These are phyloP conservation scores for Alethe castanea DNA, from an alignment of 2,113 vertebrate species.

Conservation along the genomic window DNA sequence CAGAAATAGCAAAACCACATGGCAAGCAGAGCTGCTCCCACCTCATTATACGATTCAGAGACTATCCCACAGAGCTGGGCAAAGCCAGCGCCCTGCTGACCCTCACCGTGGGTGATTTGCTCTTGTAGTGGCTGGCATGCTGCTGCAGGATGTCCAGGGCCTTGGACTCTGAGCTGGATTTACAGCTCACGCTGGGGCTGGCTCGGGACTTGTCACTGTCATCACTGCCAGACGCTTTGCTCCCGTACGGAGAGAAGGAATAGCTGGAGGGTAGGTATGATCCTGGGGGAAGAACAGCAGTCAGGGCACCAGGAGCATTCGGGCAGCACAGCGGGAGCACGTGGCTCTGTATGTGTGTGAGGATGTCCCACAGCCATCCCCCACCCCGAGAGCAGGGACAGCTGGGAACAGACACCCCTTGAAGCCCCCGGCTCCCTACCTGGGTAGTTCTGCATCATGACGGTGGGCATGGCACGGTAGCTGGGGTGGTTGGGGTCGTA, in stretches of 20 bases:
- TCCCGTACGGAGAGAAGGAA: conserved; percentile 92
- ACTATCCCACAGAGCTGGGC: background rate
- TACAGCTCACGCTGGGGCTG: conserved; percentile 90
- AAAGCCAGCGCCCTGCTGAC: background rate
- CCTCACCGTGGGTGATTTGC: conserved; percentile 97
- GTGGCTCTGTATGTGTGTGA: background rate
- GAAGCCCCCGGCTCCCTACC: conserved; percentile 65
- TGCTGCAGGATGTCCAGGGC: conserved; percentile 97
- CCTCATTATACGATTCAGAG: background rate
- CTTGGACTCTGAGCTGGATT: conserved; percentile 92
- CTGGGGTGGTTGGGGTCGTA: conserved; percentile 96
- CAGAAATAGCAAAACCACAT: background rate
- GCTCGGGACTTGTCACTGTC: conserved; percentile 92
- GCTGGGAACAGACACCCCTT: fast-evolving
- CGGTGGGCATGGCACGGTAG: conserved; percentile 92
- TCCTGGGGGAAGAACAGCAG: conserved; percentile 68
- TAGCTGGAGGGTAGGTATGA: conserved; percentile 95
- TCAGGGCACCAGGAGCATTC: background rate
- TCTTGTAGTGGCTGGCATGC: conserved; percentile 98
- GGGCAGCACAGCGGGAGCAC: fast-evolving
- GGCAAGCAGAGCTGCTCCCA: fast-evolving
- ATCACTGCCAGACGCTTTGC: conserved; percentile 85
- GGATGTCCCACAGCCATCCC: background rate
- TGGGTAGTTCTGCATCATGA: conserved; percentile 99
- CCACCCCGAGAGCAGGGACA: background rate